Evolutionary conservation across 2,113 vertebrate genomes (phyloP).

Genomic region (Nycticryphes semicollaris): DNA sequence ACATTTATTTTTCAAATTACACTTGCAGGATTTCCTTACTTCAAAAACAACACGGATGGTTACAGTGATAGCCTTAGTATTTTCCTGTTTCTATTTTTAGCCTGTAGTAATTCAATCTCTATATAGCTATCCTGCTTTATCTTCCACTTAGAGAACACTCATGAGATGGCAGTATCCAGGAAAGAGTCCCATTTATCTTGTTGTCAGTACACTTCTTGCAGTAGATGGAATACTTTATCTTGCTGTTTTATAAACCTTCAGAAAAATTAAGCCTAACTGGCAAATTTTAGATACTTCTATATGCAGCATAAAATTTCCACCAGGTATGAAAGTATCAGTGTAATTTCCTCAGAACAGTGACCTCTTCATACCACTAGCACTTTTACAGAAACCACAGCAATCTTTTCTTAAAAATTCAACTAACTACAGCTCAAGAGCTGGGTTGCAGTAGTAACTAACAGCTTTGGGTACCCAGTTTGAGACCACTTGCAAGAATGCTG

Average conservation of each 20-base stretch:
- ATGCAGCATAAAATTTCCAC: background rate
- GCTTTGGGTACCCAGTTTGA: background rate
- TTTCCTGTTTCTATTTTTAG: background rate
- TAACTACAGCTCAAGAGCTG: background rate
- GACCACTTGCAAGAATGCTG: background rate
- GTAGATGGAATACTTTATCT: conserved; percentile 55
- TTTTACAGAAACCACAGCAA: background rate
- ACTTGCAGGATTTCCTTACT: background rate
- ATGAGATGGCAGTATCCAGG: background rate
- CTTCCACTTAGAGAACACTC: conserved; percentile 25
- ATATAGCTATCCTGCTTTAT: conserved; percentile 16
- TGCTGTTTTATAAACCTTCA: conserved; percentile 44
- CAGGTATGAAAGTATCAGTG: background rate
- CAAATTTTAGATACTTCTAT: background rate
- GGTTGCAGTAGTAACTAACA: background rate
- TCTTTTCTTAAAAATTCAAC: background rate
- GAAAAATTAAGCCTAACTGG: conserved; percentile 27
- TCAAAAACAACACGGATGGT: background rate
- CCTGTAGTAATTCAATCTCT: conserved; percentile 1
- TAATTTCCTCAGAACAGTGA: background rate
- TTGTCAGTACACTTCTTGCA: conserved; percentile 45
- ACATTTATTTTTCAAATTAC: background rate
- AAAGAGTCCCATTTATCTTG: conserved; percentile 43
- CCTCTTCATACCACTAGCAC: background rate
- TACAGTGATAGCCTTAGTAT: background rate